These are phyloP conservation scores for Microplitis mediator DNA, from an alignment of 1,140 invertebrate genomes.

Conservation along the genomic window DNA sequence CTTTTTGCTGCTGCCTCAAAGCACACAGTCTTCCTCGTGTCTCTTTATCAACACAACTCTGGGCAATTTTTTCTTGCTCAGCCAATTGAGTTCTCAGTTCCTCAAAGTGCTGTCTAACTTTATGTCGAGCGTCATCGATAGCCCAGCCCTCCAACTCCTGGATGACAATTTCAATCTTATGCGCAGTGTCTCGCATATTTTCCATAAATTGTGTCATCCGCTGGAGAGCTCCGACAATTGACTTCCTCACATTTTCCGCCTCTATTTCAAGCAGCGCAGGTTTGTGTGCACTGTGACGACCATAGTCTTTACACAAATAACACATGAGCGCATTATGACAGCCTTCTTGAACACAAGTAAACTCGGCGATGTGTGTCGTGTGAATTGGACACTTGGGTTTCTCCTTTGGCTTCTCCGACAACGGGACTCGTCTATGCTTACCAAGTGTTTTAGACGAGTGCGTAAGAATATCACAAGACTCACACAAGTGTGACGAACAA, in stretches of 20 bases:
- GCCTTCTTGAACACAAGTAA: constrained; percentile 67
- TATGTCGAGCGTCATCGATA: constrained; percentile 51
- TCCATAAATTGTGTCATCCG: constrained; percentile 68
- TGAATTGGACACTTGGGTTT: constrained; percentile 68
- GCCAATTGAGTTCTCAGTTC: constrained; percentile 63
- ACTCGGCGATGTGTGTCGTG: constrained; percentile 67
- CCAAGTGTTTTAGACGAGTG: constrained; percentile 67
- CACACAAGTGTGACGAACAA: constrained; percentile 67
- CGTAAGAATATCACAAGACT: constrained; percentile 65
- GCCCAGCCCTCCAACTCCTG: constrained; percentile 55
- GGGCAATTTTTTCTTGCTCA: constrained; percentile 66
- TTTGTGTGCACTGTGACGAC: constrained; percentile 67
- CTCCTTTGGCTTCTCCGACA: constrained; percentile 69
- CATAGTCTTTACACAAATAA: constrained; percentile 70
- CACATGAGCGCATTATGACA: constrained; percentile 66
- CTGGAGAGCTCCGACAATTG: constrained; percentile 62
- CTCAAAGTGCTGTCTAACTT: constrained; percentile 66
- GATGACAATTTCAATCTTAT: constrained; percentile 61
- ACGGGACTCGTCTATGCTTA: constrained; percentile 66
- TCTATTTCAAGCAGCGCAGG: constrained; percentile 66
- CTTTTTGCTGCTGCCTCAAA: constrained; percentile 67
- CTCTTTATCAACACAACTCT: constrained; percentile 67
- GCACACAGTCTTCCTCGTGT: constrained; percentile 65
- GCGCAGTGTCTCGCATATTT: constrained; percentile 65
- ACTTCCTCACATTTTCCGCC: constrained; percentile 65